Evolutionary conservation across 1,140 invertebrate species (phyloP).

Genomic region (Drosophila repleta): DNA sequence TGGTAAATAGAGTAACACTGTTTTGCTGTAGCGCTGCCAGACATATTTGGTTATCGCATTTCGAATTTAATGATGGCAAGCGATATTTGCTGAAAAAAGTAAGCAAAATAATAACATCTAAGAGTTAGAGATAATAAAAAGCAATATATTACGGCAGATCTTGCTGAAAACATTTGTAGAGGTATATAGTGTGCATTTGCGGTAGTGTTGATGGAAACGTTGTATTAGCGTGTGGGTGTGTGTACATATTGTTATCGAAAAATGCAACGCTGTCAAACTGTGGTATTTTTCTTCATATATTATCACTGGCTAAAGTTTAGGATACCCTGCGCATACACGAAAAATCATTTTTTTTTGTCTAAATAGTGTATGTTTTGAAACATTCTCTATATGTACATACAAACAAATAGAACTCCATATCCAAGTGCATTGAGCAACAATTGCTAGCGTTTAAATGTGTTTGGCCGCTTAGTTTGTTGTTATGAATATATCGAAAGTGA

Average conservation of each 20-base stretch:
- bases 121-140: not conserved
- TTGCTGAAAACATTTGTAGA: not conserved
- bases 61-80: not conserved
- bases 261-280: conserved; percentile 53
- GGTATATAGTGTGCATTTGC: not conserved
- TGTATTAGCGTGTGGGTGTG: conserved; percentile 48
- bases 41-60: conserved; percentile 3
- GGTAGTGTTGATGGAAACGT: conserved; percentile 7
- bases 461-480: conserved; percentile 64
- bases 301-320: conserved; percentile 56
- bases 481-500: conserved; percentile 82
- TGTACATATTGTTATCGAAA: conserved; percentile 57
- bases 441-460: conserved; percentile 46
- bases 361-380: conserved; percentile 69
- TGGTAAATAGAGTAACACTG: conserved; percentile 18
- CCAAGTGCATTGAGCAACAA: conserved; percentile 43
- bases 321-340: conserved; percentile 69
- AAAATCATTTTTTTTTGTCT: conserved; percentile 58
- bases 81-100: conserved; percentile 2
- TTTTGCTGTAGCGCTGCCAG: conserved; percentile 1
- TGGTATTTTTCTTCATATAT: conserved; percentile 65
- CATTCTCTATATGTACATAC: conserved; percentile 61
- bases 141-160: not conserved
- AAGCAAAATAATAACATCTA: not conserved
- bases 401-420: conserved; percentile 37